Conservation (phyloP, 2,797 vertebrate genomes). For the Heterohyrax brucei region DNA sequence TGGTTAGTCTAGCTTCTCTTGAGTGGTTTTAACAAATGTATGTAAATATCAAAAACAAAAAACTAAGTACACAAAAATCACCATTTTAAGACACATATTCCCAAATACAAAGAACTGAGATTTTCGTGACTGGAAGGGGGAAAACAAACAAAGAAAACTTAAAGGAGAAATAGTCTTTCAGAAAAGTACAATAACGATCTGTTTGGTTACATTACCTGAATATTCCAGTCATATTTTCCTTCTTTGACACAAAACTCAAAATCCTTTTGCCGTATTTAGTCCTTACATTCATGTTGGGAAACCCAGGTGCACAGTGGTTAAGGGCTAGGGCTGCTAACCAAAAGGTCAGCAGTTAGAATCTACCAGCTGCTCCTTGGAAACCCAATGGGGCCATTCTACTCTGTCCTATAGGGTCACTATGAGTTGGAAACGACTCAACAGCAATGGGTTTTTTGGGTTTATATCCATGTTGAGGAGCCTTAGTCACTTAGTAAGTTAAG, state of each 20-base stretch:
- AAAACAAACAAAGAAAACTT: neutral
- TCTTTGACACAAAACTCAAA: slow-evolving; percentile 27
- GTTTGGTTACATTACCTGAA: slow-evolving; percentile 18
- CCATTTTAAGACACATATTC: neutral
- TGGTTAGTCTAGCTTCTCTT: slow-evolving; percentile 4
- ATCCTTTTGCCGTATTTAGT: slow-evolving; percentile 18
- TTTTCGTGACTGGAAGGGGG: neutral
- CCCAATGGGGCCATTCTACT: no score
- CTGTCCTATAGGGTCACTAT: no score
- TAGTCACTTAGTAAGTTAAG: no score
- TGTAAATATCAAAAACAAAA: neutral
- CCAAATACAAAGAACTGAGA: neutral
- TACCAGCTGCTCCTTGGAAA: no score
- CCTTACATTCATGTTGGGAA: neutral
- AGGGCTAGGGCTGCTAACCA: no score
- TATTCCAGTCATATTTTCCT: neutral
- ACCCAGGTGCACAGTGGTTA: no score
- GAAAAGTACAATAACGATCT: slow-evolving; percentile 30
- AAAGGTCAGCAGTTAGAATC: no score
- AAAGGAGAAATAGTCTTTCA: slow-evolving; percentile 41
- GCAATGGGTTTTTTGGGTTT: no score
- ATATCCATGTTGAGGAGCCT: neutral
- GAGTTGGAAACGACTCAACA: no score
- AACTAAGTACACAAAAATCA: slow-evolving; percentile 1
- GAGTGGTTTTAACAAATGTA: neutral